Base-by-base conservation (phyloP, 2,113 vertebrate genomes). In the Zosterops lateralis region DNA sequence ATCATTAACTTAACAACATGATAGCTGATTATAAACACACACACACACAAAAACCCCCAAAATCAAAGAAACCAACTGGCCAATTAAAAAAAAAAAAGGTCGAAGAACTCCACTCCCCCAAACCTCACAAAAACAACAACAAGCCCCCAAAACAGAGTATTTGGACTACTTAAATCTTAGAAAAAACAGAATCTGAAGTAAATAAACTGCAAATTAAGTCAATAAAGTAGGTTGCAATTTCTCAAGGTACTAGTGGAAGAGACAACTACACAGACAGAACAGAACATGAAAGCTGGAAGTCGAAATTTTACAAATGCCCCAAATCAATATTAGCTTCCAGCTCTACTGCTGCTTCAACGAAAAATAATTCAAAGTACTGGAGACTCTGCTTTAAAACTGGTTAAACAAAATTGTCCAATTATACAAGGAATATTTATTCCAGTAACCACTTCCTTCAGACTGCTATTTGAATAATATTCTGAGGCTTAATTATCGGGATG, bases 381-480 rank as follows among this genome's bases (percentile, higher is more conserved):
- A 44, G 34, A 75, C 21, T 66, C 6, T 86, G 38, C 29, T 65
- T 60, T 78, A 71, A 81, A 89, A 64, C 17, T 44, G 31, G n/a
- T 73, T 90, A 70, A 92, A 84, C 20, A 87, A 62, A 74, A 86
- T 34, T 24, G 32, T 54, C 47, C 57, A 89, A 81, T 74, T 89
- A 84, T 14, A 77, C 14, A 38, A 77, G 62, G 60, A 54, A 60
- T 86, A 84, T 60, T 74, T 21, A 93, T 70, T 77, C 61, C 40
- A 78, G 44, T 32, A 85, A 68, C 67, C 14, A 5, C 7, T 68
- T 75, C 65, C 82, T 75, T 62, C 71, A 77, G 42, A 62, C 24
- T 71, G 24, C 15, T 71, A 31, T 66, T 80, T 94, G 62, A 95
- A 84, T 79, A 68, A 60, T 53, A 89, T 48, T 66, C 47, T 82